Evolutionary conservation across 2,113 vertebrate genomes (phyloP), one percentile per base, ranked within the genome.

Genomic region (Catharus bicknelli): DNA sequence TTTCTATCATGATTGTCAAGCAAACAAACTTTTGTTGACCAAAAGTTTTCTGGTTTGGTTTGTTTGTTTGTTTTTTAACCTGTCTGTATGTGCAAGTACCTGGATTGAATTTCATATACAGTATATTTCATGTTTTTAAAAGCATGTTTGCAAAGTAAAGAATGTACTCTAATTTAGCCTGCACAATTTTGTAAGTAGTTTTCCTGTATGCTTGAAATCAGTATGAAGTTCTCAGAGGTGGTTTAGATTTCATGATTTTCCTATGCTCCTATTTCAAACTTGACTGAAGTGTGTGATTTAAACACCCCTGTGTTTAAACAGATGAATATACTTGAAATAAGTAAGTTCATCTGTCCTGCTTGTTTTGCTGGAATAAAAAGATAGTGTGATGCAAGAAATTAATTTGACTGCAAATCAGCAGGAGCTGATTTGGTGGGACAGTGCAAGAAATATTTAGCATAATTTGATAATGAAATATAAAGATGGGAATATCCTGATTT

Each of bases 21-120:
- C 90, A 92, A 90, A 95, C 66, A 86, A 89, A 90, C 83, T 94
- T 92, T 88, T 95, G 93, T 42, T 90, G 95, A 94, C 87, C 95
- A 93, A 93, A 96, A 90, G 90, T 90, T 92, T 90, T 78, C 38
- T 83, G 64, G 21, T 57, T 62, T 57, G 36, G 32, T 72, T 72
- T 13, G 40, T 45, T 82, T 73, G 29, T 51, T 43, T 61, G 3
- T 21, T 36, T 57, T 59, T 72, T 25, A 53, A 62, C 18, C 23
- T 82, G 53, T 84, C 59, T 74, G 36, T 86, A 72, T 20, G 34
- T 73, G 48, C 66, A 84, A 34, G 16, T 70, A 68, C 36, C 42
- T 83, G 4, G 45, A 76, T 3, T 73, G 58, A 61, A 69, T 92
- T 83, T 89, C 59, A 53, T 75, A 38, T 48, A 40, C 32, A 48